phyloP scores from a whole-genome alignment of 2,797 vertebrate species.

The Clarias fuscus region DNA sequence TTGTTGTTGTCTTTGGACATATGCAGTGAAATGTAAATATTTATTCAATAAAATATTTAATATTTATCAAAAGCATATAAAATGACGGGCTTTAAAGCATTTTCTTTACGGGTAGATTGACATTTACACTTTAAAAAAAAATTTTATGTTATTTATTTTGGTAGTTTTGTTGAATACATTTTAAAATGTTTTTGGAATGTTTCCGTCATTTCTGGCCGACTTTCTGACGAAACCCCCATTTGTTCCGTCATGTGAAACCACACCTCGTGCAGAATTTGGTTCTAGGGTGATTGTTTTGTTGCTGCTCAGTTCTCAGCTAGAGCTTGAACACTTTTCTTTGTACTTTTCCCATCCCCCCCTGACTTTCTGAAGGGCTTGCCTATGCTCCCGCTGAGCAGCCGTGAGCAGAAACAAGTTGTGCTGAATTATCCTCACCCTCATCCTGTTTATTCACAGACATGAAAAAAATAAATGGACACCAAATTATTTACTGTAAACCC shows the following conservation, averaged over 20 bases:
- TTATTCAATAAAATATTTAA: too few relatives aligned
- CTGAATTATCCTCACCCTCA: background rate
- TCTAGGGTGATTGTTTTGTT: conserved; percentile 33
- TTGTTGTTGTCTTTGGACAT: background rate
- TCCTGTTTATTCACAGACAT: too few relatives aligned
- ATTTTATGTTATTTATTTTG: background rate
- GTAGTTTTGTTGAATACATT: background rate
- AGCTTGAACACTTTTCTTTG: conserved; percentile 39
- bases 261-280: conserved; percentile 23
- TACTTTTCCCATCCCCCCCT: conserved; percentile 11
- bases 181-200: background rate
- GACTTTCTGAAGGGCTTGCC: background rate
- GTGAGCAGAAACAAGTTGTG: background rate
- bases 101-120: background rate
- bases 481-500: too few relatives aligned
- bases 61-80: background rate
- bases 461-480: too few relatives aligned
- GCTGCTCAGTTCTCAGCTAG: conserved; percentile 28
- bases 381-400: background rate
- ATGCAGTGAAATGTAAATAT: background rate
- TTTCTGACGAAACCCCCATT: conserved; percentile 17
- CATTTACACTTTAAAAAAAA: background rate
- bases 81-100: background rate
- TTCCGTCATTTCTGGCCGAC: background rate
- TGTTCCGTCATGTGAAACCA: conserved; percentile 25